Evolutionary conservation across 2,113 vertebrate species (phyloP).

Genomic region (Ahaetulla prasina): DNA sequence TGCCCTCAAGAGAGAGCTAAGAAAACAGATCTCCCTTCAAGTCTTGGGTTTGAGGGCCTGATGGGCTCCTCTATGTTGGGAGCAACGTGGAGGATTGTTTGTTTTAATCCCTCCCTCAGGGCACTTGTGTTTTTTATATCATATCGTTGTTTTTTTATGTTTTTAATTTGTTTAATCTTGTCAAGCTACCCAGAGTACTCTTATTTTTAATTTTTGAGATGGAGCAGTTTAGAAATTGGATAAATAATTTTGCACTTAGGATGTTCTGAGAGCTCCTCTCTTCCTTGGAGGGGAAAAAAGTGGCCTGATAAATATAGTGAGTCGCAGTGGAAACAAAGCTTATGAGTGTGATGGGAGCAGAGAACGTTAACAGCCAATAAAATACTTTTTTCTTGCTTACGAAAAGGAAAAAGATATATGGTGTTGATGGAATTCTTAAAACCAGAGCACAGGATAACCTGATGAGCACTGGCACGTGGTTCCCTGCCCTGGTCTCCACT

Average conservation of each 20-base stretch:
- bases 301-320: slow-evolving; percentile 36
- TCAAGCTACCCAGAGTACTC: neutral
- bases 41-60: neutral
- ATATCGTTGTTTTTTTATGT: neutral
- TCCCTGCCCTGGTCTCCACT: accelerated
- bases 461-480: neutral
- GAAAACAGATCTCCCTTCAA: neutral
- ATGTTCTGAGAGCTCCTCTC: neutral
- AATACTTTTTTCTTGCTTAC: slow-evolving; percentile 45
- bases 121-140: neutral
- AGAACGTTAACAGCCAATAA: slow-evolving; percentile 58
- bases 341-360: slow-evolving; percentile 57
- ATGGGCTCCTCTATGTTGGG: neutral
- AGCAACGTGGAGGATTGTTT: neutral
- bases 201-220: neutral
- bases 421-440: slow-evolving; percentile 37
- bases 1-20: neutral
- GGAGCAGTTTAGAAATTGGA: neutral
- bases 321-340: slow-evolving; percentile 49
- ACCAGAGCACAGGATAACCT: slow-evolving; percentile 16
- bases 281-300: slow-evolving; percentile 10
- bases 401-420: slow-evolving; percentile 29
- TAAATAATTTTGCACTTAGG: neutral
- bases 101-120: neutral
- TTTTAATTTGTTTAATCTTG: neutral